Percentiles rank a stretch among this genome's conserved stretches.
phyloP scores from a whole-genome alignment of 1,140 invertebrate genomes.

The Lucilia cuprina region DNA sequence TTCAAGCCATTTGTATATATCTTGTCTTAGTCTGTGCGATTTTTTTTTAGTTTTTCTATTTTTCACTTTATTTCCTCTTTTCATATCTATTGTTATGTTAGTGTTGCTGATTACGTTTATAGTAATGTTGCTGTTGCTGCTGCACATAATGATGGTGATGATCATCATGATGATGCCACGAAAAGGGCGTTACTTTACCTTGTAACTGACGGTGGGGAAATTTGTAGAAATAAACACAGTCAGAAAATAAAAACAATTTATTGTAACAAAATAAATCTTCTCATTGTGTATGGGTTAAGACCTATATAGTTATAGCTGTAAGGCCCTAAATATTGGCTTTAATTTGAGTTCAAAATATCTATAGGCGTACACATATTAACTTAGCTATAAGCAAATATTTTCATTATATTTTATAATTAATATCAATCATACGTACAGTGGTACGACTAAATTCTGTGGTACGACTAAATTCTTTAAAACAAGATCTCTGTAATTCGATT shows the following conservation, averaged over 20 bases:
- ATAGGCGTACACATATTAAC: too few relatives aligned
- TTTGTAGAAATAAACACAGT: not conserved
- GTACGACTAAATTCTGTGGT: too few relatives aligned
- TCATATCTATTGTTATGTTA: constrained; percentile 7
- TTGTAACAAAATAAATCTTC: too few relatives aligned
- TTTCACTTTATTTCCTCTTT: not conserved
- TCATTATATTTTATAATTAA: too few relatives aligned
- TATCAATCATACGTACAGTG: too few relatives aligned
- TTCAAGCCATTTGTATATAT: not conserved
- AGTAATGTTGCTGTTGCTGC: not conserved
- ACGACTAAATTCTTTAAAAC: too few relatives aligned
- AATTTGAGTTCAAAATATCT: too few relatives aligned
- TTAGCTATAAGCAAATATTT: too few relatives aligned
- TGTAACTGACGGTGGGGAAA: not conserved
- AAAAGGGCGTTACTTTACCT: constrained; percentile 10
- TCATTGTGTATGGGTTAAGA: too few relatives aligned
- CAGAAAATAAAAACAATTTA: not conserved
- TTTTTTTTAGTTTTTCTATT: not conserved
- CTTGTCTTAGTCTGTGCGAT: not conserved
- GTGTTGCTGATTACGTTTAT: constrained; percentile 14
- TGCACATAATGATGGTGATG: not conserved
- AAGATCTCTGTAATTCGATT: too few relatives aligned
- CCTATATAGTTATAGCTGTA: too few relatives aligned
- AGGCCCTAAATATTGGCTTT: too few relatives aligned
- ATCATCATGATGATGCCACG: not conserved